Evolutionary conservation across 2,113 vertebrate species (phyloP).

Genomic region (Condylura cristata): DNA sequence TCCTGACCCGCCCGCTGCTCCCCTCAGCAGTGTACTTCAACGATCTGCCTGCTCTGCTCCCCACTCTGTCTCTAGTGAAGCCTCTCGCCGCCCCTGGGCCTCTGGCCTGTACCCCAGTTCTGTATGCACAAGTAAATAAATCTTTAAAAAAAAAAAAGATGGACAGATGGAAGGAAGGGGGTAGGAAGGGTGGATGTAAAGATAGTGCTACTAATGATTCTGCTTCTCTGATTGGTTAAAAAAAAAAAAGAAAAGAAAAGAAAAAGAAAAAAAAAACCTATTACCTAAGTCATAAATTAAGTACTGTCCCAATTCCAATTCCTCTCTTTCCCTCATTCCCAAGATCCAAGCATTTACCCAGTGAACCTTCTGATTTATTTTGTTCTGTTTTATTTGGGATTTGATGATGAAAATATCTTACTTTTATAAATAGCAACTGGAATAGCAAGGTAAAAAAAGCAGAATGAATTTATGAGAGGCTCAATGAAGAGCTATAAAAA

Average conservation of each 20-base stretch:
- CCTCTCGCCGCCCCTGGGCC: too few relatives aligned
- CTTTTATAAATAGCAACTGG: constrained; percentile 32
- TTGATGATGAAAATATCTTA: neutral
- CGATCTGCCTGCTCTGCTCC: too few relatives aligned
- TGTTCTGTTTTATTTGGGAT: neutral
- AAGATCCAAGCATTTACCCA: neutral
- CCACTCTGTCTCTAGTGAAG: too few relatives aligned
- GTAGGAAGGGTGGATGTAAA: neutral
- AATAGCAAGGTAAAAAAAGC: neutral
- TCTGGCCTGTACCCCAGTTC: too few relatives aligned
- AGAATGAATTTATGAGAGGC: neutral
- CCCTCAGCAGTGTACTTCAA: too few relatives aligned
- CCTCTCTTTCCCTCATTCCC: neutral
- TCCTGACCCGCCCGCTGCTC: too few relatives aligned
- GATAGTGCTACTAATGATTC: neutral
- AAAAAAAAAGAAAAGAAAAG: too few relatives aligned
- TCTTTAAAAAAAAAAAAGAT: too few relatives aligned
- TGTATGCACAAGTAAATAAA: too few relatives aligned
- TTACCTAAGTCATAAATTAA: neutral
- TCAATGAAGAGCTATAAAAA: neutral
- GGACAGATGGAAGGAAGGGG: too few relatives aligned
- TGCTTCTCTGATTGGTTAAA: constrained; percentile 27
- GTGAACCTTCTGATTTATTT: neutral
- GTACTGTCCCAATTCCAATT: neutral
- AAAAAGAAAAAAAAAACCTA: too few relatives aligned